Base-by-base conservation (phyloP, 37 sponge, comb jelly and placozoan species). In the Diacarnus erythraeanus region DNA sequence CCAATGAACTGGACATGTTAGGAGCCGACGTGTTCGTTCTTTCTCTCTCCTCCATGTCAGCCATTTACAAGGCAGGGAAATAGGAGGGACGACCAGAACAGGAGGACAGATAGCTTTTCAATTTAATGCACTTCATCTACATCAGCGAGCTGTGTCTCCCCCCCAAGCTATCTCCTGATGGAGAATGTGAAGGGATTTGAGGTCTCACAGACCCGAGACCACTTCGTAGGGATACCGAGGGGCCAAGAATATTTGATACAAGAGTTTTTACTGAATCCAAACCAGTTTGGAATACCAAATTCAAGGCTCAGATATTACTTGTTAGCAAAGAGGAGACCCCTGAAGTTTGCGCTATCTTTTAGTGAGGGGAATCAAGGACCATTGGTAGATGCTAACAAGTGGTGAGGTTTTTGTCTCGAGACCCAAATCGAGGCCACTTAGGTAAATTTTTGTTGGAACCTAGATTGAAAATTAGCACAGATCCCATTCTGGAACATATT, bases 141-240 rank as follows among this genome's bases (percentile, higher is more conserved):
- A 38, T 96, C 39, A 42, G 71, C 33, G 40, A 76, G 38, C 71
- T 94, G 72, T 9, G 31, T 30, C 30, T 21, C 61, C 83, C 72
- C n/a, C 8, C 95, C 95, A 0, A 54, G 42, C 20, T 95, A 88
- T 77, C 56, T 97, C 6, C 29, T 97, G 33, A 67, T 97, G 67
- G 98, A 97, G 78, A 97, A 97, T 76, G 98, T 97, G 0, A 64
- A 93, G 66, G 98, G 98, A 0, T 97, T 97, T 80, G 96, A 97
- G 64, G 40, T 36, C 0, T 97, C 98, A n/a, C 68, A 86, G 34
- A 93, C 97, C 21, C 79, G 97, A 61, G 59, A 86, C 0, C 74
- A 70, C 37, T 75, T 97, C 25, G 40, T 88, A 31, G 35, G 68
- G 12, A 65, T 78, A 1, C 84, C 95, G 70, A 30, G 68, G 8